Conservation (phyloP, 2,888 invertebrate genomes). For the Anorthoa munda region DNA sequence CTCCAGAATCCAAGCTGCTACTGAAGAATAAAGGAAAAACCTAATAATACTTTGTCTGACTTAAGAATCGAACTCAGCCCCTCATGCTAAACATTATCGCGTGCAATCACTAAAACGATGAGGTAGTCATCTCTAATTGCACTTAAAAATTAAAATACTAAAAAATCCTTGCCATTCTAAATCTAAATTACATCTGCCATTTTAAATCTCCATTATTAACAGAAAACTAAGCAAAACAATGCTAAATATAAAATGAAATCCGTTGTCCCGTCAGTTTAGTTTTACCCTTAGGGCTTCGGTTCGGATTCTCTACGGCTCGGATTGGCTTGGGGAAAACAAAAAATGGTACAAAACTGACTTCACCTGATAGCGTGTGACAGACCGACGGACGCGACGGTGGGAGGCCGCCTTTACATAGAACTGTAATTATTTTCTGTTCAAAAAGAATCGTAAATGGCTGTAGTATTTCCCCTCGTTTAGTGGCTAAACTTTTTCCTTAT, state of each 20-base stretch:
- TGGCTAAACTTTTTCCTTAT: too few species aligned
- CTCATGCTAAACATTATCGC: neutral
- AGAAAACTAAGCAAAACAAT: conserved; percentile 15
- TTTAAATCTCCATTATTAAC: conserved; percentile 10
- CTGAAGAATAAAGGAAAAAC: neutral
- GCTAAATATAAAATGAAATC: conserved; percentile 40
- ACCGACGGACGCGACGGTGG: conserved; percentile 69
- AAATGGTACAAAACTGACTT: conserved; percentile 73
- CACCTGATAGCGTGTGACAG: conserved; percentile 79
- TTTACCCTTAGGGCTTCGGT: conserved; percentile 33
- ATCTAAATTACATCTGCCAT: neutral
- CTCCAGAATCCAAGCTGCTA: neutral
- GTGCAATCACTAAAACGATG: neutral
- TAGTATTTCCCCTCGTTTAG: too few species aligned
- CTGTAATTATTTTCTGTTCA: neutral
- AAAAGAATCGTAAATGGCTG: neutral
- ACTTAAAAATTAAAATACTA: neutral
- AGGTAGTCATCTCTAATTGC: too few species aligned
- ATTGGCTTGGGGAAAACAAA: conserved; percentile 71
- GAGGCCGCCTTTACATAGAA: conserved; percentile 63
- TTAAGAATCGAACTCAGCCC: neutral
- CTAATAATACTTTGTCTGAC: neutral
- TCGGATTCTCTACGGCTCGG: conserved; percentile 63
- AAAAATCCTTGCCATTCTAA: neutral
- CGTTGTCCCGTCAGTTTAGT: conserved; percentile 51